Percentiles rank a stretch among this genome's conserved stretches.
phyloP scores from a whole-genome alignment of 1,140 invertebrate species.

The Drosophila nebulosa region DNA sequence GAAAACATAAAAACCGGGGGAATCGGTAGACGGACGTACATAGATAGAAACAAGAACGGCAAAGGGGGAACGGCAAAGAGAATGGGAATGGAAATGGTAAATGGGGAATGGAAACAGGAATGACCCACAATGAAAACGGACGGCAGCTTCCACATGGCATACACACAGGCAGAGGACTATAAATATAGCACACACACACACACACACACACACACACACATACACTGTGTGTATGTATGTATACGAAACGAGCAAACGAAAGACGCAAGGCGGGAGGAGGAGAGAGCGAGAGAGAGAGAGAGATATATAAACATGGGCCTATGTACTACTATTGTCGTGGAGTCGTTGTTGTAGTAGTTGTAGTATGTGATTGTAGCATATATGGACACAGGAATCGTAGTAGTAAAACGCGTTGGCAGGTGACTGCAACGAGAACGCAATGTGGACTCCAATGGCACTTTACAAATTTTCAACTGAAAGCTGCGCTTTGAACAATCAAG shows the following conservation, averaged over 20 bases:
- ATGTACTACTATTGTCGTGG: constrained; percentile 26
- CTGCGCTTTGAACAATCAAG: constrained; percentile 77
- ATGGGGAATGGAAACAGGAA: constrained; percentile 52
- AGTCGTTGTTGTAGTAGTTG: constrained; percentile 12
- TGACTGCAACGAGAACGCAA: constrained; percentile 27
- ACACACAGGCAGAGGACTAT: constrained; percentile 53
- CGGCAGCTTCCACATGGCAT: constrained; percentile 48
- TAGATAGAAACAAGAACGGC: too few relatives aligned
- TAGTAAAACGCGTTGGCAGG: constrained; percentile 69
- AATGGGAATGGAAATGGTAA: constrained; percentile 16
- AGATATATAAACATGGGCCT: constrained; percentile 43
- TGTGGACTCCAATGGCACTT: constrained; percentile 53
- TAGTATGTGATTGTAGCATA: constrained; percentile 3
- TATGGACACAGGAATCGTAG: constrained; percentile 35
- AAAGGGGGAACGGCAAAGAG: not conserved
- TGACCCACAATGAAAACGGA: constrained; percentile 76
- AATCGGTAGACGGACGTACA: not conserved
- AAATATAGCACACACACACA: constrained; percentile 53
- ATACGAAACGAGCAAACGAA: not conserved
- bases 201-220: constrained; percentile 34
- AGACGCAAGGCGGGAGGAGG: too few relatives aligned
- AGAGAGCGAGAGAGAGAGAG: too few relatives aligned
- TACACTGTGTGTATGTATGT: not conserved
- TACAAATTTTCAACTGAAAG: constrained; percentile 71
- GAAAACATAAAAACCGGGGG: constrained; percentile 62